These are phyloP conservation scores for Rugalucina vietnamica DNA, from an alignment of 2,888 invertebrate species.

Conservation along the genomic window DNA sequence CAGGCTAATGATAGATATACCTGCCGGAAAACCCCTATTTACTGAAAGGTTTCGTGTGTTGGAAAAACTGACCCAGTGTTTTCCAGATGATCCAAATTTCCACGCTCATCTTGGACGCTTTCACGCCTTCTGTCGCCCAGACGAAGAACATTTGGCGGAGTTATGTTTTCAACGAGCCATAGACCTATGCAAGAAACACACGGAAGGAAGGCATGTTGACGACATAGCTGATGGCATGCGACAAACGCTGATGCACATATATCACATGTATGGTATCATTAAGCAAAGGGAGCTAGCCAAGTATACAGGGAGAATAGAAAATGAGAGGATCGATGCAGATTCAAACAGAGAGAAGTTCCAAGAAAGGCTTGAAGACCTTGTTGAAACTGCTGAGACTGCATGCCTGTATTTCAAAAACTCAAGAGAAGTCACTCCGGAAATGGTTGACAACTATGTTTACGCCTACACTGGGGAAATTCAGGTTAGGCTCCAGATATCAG, in stretches of 20 bases:
- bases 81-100: constrained; percentile 63
- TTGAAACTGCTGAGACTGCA: constrained; percentile 49
- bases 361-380: constrained; percentile 37
- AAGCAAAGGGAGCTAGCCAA: constrained; percentile 47
- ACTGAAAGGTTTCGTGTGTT: constrained; percentile 60
- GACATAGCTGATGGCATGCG: constrained; percentile 50
- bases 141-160: constrained; percentile 54
- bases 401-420: constrained; percentile 57
- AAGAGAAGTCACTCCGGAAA: constrained; percentile 56
- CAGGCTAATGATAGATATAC: constrained; percentile 60
- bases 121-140: constrained; percentile 57
- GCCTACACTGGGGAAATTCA: constrained; percentile 64
- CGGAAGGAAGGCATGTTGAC: constrained; percentile 26
- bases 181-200: constrained; percentile 39
- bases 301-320: constrained; percentile 46
- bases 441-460: constrained; percentile 45
- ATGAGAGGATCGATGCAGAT: constrained; percentile 27
- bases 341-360: constrained; percentile 20
- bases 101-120: constrained; percentile 61
- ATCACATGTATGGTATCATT: constrained; percentile 70
- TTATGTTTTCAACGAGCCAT: constrained; percentile 55
- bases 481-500: constrained; percentile 59
- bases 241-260: constrained; percentile 63
- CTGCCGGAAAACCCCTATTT: constrained; percentile 56
- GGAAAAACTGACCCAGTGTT: constrained; percentile 46